These are phyloP conservation scores for Thomomys bottae DNA, from an alignment of 2,113 vertebrate genomes.

Conservation along the genomic window DNA sequence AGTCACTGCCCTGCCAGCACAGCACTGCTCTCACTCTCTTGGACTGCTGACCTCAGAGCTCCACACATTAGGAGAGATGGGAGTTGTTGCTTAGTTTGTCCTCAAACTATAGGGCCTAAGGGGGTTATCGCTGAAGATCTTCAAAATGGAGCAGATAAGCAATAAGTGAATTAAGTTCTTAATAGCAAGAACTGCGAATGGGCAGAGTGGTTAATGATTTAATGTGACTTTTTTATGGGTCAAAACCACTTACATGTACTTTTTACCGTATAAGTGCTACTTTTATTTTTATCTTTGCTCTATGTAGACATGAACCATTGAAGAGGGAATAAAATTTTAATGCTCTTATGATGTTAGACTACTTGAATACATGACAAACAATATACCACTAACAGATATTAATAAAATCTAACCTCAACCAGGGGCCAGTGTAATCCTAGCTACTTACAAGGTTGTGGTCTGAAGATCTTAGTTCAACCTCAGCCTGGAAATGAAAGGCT, in stretches of 20 bases:
- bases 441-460: too few species aligned
- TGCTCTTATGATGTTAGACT: slow-evolving; percentile 19
- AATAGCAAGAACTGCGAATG: not conserved
- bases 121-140: not conserved
- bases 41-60: not conserved
- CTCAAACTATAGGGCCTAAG: slow-evolving; percentile 1
- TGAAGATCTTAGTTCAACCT: too few species aligned
- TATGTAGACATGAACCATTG: slow-evolving; percentile 44
- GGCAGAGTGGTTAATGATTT: slow-evolving; percentile 6
- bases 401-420: too few species aligned
- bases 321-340: not conserved
- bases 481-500: too few species aligned
- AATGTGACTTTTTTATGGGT: slow-evolving; percentile 21
- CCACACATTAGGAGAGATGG: not conserved
- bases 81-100: not conserved
- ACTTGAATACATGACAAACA: slow-evolving; percentile 39
- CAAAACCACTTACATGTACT: slow-evolving; percentile 22
- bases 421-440: too few species aligned
- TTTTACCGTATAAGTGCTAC: not conserved
- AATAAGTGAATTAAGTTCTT: slow-evolving; percentile 39
- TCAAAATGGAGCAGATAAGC: slow-evolving; percentile 1
- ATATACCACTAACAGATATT: not conserved
- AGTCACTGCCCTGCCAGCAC: not conserved
- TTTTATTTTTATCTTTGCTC: not conserved
- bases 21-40: not conserved